phyloP scores from a whole-genome alignment of 2,797 vertebrate species.

The Semaprochilodus insignis region DNA sequence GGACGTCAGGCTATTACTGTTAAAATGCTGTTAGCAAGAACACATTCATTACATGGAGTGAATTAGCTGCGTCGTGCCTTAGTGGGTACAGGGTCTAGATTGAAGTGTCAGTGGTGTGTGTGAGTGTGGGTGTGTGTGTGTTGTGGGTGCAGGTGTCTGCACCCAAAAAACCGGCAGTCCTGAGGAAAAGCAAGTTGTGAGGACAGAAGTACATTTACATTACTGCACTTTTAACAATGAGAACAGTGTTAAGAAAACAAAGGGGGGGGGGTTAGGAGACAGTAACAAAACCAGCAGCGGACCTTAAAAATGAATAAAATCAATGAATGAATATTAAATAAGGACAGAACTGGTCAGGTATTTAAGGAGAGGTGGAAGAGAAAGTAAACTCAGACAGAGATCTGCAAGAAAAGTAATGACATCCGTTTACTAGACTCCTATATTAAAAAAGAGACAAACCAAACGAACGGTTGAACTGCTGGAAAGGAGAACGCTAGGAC shows the following conservation, averaged over 20 bases:
- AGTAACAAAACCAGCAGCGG: constrained; percentile 46
- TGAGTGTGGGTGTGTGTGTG: not conserved
- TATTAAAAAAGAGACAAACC: not conserved
- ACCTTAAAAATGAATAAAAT: not conserved
- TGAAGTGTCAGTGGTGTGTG: constrained; percentile 7
- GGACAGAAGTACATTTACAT: constrained; percentile 70
- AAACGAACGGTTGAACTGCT: constrained; percentile 61
- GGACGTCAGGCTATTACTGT: constrained; percentile 61
- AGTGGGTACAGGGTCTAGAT: not conserved
- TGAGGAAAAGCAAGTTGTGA: constrained; percentile 81
- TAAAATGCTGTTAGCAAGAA: constrained; percentile 60
- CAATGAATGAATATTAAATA: constrained; percentile 35
- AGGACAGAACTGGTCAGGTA: constrained; percentile 55
- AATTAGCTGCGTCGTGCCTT: constrained; percentile 18
- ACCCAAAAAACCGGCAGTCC: constrained; percentile 40
- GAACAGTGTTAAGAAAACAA: constrained; percentile 48
- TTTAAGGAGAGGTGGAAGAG: constrained; percentile 48
- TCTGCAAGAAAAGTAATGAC: not conserved
- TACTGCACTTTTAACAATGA: constrained; percentile 52
- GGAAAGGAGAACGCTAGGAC: constrained; percentile 55
- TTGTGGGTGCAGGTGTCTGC: constrained; percentile 6
- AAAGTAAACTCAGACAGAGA: not conserved
- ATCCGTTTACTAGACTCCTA: not conserved
- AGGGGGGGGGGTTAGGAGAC: constrained; percentile 53
- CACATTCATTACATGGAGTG: constrained; percentile 55